Conservation (phyloP, 2,797 vertebrate genomes). For the Parauchenoglanis punctatus region DNA sequence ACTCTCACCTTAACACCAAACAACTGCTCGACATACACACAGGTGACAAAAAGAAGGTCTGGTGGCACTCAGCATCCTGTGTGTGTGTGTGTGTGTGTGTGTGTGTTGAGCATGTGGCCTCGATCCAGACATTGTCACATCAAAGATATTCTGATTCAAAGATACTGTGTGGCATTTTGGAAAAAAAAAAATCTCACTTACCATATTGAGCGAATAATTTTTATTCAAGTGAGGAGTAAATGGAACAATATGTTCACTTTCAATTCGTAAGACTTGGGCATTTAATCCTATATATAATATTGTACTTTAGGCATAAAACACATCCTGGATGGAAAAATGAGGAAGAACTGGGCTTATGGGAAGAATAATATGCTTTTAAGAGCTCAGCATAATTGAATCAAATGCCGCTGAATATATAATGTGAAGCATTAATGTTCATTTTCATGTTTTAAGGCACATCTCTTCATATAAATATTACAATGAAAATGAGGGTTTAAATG, state of each 20-base stretch:
- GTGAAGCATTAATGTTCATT: slow-evolving; percentile 66
- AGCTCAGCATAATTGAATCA: slow-evolving; percentile 75
- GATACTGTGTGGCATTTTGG: neutral
- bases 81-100: slow-evolving; percentile 20
- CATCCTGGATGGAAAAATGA: slow-evolving; percentile 62
- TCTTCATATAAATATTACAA: slow-evolving; percentile 66
- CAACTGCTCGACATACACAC: slow-evolving; percentile 79
- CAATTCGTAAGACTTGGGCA: neutral
- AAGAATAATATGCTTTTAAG: slow-evolving; percentile 78
- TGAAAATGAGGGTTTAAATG: slow-evolving; percentile 67
- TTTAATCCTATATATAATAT: neutral
- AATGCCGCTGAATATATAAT: slow-evolving; percentile 71
- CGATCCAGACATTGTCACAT: slow-evolving; percentile 14
- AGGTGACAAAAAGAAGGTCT: slow-evolving; percentile 72
- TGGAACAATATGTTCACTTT: slow-evolving; percentile 23
- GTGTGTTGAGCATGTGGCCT: slow-evolving; percentile 10
- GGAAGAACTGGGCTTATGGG: slow-evolving; percentile 59
- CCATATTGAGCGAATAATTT: slow-evolving; percentile 14
- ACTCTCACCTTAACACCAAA: slow-evolving; percentile 79
- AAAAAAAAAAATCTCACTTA: neutral
- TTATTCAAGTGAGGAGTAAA: slow-evolving; percentile 16
- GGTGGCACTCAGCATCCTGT: slow-evolving; percentile 68
- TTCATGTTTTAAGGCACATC: slow-evolving; percentile 65
- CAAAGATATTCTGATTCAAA: neutral
- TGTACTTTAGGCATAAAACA: slow-evolving; percentile 46